These are phyloP conservation scores for Sympetrum striolatum DNA, from an alignment of 2,888 invertebrate species.

Conservation along the genomic window DNA sequence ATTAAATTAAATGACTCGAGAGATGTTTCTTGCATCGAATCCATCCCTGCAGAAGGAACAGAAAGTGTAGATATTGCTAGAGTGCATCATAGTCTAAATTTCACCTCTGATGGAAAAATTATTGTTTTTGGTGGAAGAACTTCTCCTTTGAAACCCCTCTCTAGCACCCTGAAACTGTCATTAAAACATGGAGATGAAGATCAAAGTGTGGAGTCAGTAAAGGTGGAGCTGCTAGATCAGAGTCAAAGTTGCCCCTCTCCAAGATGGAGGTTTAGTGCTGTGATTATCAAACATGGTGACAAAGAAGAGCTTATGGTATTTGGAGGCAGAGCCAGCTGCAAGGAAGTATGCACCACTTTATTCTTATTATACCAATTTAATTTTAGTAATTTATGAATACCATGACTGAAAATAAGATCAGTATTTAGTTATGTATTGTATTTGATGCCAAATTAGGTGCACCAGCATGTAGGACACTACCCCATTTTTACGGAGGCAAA, in stretches of 20 bases:
- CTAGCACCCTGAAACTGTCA: not conserved
- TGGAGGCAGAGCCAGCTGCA: constrained; percentile 56
- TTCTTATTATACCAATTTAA: not conserved
- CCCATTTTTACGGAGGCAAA: too few relatives aligned
- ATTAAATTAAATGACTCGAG: not conserved
- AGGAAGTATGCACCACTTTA: constrained; percentile 49
- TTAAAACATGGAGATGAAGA: not conserved
- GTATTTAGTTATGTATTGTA: constrained; percentile 48
- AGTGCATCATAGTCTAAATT: constrained; percentile 50
- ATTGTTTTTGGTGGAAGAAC: constrained; percentile 57
- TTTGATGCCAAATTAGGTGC: too few relatives aligned
- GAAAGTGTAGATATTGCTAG: constrained; percentile 45
- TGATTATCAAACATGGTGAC: constrained; percentile 52
- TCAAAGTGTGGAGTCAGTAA: constrained; percentile 48
- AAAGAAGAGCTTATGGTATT: constrained; percentile 53
- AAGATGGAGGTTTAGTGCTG: constrained; percentile 58
- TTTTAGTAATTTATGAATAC: too few relatives aligned
- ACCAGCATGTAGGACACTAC: too few relatives aligned
- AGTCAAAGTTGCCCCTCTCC: constrained; percentile 50
- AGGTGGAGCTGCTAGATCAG: constrained; percentile 48
- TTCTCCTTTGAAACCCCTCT: constrained; percentile 53
- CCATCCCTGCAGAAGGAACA: constrained; percentile 44
- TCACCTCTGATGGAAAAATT: constrained; percentile 50
- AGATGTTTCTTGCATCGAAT: not conserved
- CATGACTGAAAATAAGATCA: not conserved